Conservation (phyloP, 1,140 invertebrate species). For the Andrena cerasifolii region DNA sequence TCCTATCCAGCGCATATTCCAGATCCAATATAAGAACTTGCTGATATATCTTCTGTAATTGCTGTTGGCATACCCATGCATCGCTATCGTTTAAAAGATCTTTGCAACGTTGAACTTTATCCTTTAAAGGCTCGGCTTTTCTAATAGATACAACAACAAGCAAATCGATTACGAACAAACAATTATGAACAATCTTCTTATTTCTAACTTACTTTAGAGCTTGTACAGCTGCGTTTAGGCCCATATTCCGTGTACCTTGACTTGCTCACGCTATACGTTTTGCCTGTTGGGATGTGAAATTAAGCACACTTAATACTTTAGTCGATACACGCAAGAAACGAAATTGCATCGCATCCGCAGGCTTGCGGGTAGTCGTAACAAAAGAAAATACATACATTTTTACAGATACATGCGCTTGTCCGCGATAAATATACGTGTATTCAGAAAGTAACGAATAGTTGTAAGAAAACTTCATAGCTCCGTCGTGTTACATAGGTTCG, state of each 20-base stretch:
- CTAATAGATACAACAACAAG: constrained; percentile 75
- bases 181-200: constrained; percentile 44
- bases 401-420: background rate
- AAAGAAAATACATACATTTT: constrained; percentile 14
- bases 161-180: background rate
- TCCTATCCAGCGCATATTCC: constrained; percentile 94
- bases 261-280: constrained; percentile 45
- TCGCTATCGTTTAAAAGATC: constrained; percentile 85
- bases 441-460: background rate
- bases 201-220: constrained; percentile 85
- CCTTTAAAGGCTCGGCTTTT: constrained; percentile 88
- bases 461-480: background rate
- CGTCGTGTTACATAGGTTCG: background rate
- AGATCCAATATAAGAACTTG: constrained; percentile 90
- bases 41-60: constrained; percentile 90
- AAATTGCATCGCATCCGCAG: background rate
- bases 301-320: background rate
- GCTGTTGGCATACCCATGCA: constrained; percentile 85
- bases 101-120: constrained; percentile 85
- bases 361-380: background rate
- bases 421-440: background rate
- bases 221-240: constrained; percentile 87
- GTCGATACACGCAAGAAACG: background rate
- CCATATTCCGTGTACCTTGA: constrained; percentile 82
- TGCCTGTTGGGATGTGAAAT: constrained; percentile 36